Base-by-base conservation (phyloP, 1,140 invertebrate genomes). In the Papilio glaucus region DNA sequence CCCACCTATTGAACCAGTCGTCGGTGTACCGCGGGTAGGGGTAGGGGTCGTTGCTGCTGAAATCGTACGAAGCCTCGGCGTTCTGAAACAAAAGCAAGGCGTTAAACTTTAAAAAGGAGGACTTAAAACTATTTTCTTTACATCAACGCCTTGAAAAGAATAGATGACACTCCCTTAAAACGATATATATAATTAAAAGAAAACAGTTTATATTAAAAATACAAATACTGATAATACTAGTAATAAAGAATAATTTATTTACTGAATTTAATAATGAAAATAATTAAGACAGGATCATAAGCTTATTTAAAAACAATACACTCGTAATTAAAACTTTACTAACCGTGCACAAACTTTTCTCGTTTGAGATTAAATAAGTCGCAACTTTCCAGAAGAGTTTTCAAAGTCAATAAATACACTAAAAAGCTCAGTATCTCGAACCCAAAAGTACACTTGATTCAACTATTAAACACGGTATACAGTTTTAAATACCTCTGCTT, bases 21-120 rank as follows among this genome's bases (percentile, higher is more conserved):
- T 99, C 98, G 0, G 98, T 99, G 86, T 99, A 99, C 75, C 98
- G 94, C 7, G 98, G 98, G 93, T 99, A 99, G 0, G 98, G 98
- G 88, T 96, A 99, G 4, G 98, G 98, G 90, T 99, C 98, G 86
- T 99, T 99, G 87, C 98, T 99, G 93, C 98, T 99, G 92, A 99
- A 99, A 91, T 99, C 98, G 91, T 99, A 99, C 80, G 98, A 99
- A 1, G 98, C 98, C 92, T 97, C 96, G 0, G 98, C 97, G 85
- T 99, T 99, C 98, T 99, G 94, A 94, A 95, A 82, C 74, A 88
- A 91, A 62, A 10, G 42, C 0, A 74, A 33, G 29, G 29, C 29
- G n/a, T n/a, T n/a, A n/a, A 33, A 33, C 29, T 33, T 33, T 6
- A 6, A 33, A 33, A 33, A n/a, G n/a, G n/a, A n/a, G n/a, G n/a